Base-by-base conservation (phyloP, 2,888 invertebrate genomes). In the Tenthredo notha region DNA sequence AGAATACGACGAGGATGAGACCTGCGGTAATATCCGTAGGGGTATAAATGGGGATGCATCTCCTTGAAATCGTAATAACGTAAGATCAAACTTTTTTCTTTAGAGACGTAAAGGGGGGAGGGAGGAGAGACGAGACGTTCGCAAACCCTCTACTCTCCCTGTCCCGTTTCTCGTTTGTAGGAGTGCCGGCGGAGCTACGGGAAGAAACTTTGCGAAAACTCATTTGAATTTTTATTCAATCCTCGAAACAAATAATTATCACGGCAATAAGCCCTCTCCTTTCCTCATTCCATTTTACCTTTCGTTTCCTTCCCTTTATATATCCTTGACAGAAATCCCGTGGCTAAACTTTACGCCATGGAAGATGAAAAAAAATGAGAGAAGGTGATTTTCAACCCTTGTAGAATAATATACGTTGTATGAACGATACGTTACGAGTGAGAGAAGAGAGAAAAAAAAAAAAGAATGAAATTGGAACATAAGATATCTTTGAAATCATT, bases 191-290 rank as follows among this genome's bases (percentile, higher is more conserved):
- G 21, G 21, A 5, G 29, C 67, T 43, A 65, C 29, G n/a, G 75
- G 67, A 43, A 85, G 75, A 54, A 43, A 85, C 65, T 90, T 86
- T 86, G 86, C 84, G 85, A 85, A 88, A 92, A 90, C 91, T 91
- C 90, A 90, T 92, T 92, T 91, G 91, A 91, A 92, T 92, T 92
- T 92, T 90, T 89, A 90, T 90, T 90, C 89, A 89, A 91, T 91
- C 89, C 90, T 89, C 88, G 91, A 91, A 91, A 90, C 90, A 92
- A 91, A 92, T 92, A 92, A 92, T 92, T 91, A 92, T 92, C 90
- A 88, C 87, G 90, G 90, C 90, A 90, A 90, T 91, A 89, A 91
- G 90, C 87, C 67, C 33, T 15, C 67, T 33, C 15, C 86, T 84
- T 33, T 6, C 18, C 37, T 33, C 37, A 9, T 29, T n/a, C 18